phyloP scores from a whole-genome alignment of 2,113 vertebrate genomes.

The Misgurnus anguillicaudatus region DNA sequence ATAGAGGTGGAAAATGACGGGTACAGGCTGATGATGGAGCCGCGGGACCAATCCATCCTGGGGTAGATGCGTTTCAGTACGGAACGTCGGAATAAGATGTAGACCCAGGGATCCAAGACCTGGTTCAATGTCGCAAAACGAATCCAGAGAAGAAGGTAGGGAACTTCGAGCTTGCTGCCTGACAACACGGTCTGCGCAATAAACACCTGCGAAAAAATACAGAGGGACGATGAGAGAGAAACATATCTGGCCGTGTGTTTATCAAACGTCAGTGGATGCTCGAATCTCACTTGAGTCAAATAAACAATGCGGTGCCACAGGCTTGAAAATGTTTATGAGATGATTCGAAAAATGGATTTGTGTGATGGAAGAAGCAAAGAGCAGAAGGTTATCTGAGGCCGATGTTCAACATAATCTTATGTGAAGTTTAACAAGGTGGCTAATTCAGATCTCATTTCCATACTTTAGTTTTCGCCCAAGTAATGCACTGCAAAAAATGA shows the following conservation, averaged over 20 bases:
- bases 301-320: background rate
- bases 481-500: too few relatives aligned
- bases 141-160: slow-evolving; percentile 81
- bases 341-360: background rate
- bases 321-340: slow-evolving; percentile 1
- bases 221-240: background rate
- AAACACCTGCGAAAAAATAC: slow-evolving; percentile 76
- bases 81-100: slow-evolving; percentile 89
- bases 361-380: background rate
- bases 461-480: too few relatives aligned
- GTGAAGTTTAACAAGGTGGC: too few relatives aligned
- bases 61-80: slow-evolving; percentile 83
- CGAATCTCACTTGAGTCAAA: slow-evolving; percentile 6
- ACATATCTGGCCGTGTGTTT: background rate
- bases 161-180: background rate
- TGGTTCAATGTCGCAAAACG: slow-evolving; percentile 96
- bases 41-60: slow-evolving; percentile 67
- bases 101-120: slow-evolving; percentile 97
- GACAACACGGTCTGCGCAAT: slow-evolving; percentile 79
- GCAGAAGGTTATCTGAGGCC: background rate
- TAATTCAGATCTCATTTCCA: too few relatives aligned
- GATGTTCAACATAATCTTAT: too few relatives aligned
- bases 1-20: slow-evolving; percentile 70
- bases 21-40: slow-evolving; percentile 75
- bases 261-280: background rate